These are phyloP conservation scores for Caerostris extrusa DNA, from an alignment of 1,140 invertebrate species.

Conservation along the genomic window DNA sequence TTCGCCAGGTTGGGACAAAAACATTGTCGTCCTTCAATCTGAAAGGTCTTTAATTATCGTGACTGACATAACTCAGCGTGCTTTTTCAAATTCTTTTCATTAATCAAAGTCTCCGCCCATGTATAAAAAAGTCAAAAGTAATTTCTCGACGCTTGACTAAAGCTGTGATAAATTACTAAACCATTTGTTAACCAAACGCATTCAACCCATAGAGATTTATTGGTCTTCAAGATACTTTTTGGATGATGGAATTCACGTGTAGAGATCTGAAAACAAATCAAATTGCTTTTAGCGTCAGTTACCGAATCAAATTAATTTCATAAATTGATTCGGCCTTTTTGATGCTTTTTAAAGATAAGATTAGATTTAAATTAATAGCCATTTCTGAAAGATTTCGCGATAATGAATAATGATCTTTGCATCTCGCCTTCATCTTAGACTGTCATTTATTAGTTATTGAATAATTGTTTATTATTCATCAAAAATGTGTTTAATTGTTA, in stretches of 20 bases:
- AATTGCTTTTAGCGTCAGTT: not conserved
- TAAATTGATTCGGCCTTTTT: not conserved
- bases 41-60: not conserved
- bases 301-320: not conserved
- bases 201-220: constrained; percentile 2
- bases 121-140: not conserved
- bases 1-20: not conserved
- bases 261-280: not conserved
- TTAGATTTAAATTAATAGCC: too few relatives aligned
- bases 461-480: too few relatives aligned
- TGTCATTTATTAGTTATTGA: too few relatives aligned
- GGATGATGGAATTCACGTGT: not conserved
- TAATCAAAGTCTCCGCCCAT: not conserved
- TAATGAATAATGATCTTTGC: too few relatives aligned
- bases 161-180: constrained; percentile 7
- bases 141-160: not conserved
- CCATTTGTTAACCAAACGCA: not conserved
- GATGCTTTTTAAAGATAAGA: too few relatives aligned
- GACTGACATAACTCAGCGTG: not conserved
- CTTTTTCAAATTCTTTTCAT: not conserved
- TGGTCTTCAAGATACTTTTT: not conserved
- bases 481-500: too few relatives aligned
- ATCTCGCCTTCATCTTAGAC: too few relatives aligned
- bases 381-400: too few relatives aligned
- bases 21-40: not conserved